Conservation (phyloP, 1,140 invertebrate species). For the Bicyclus anynana region DNA sequence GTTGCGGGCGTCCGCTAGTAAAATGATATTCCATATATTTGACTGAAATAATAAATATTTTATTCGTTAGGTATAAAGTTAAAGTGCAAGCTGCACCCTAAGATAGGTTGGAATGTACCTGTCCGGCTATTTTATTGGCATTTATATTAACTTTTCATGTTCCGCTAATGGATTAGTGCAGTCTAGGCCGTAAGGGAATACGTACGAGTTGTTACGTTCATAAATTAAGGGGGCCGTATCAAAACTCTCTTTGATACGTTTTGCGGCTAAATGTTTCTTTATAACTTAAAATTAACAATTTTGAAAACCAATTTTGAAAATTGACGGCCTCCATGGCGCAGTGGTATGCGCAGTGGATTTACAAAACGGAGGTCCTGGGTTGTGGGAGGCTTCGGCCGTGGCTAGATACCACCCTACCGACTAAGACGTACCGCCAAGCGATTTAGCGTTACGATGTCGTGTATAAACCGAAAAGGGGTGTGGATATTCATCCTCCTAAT, state of each 20-base stretch:
- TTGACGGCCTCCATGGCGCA: no score
- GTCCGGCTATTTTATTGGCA: slow-evolving; percentile 51
- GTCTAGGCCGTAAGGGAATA: slow-evolving; percentile 21
- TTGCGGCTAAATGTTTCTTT: background rate
- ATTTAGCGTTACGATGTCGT: no score
- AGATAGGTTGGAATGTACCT: slow-evolving; percentile 44
- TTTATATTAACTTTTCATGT: slow-evolving; percentile 69
- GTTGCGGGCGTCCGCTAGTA: no score
- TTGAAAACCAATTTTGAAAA: no score
- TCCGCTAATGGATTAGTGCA: slow-evolving; percentile 62
- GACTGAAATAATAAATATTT: slow-evolving; percentile 24
- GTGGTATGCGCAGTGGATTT: no score
- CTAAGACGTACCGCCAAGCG: no score
- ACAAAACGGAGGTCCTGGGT: no score
- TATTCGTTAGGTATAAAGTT: slow-evolving; percentile 3
- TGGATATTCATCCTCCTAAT: no score
- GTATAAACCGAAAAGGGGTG: no score
- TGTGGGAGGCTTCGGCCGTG: no score
- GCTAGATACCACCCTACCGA: no score
- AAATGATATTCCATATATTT: background rate
- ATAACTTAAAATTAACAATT: background rate
- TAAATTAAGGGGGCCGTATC: background rate
- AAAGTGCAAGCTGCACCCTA: slow-evolving; percentile 45
- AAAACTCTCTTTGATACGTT: background rate
- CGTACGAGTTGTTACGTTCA: background rate